Evolutionary conservation across 2,113 vertebrate species (phyloP).

Genomic region (Lepus timidus): DNA sequence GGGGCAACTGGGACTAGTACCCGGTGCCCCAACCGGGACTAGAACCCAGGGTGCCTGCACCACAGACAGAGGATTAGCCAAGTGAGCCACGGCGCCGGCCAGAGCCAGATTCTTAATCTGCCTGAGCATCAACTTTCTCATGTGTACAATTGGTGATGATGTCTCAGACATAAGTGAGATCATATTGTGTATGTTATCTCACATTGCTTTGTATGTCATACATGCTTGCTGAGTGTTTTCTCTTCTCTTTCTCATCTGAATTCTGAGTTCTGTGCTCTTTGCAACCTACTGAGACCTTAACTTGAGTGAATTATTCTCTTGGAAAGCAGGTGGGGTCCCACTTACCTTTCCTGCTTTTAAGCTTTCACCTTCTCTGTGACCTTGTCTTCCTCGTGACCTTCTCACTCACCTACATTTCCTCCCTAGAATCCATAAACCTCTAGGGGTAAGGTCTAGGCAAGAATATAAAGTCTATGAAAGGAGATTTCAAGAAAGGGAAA

Average conservation of each 20-base stretch:
- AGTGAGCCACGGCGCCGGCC: too few species aligned
- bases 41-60: too few species aligned
- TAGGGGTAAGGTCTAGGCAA: neutral
- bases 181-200: neutral
- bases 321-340: neutral
- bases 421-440: neutral
- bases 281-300: neutral
- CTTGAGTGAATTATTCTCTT: neutral
- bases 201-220: neutral
- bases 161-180: neutral
- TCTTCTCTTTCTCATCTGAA: neutral
- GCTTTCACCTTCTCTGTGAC: neutral
- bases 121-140: slow-evolving; percentile 7
- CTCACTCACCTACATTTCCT: neutral
- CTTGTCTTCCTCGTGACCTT: neutral
- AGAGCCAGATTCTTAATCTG: neutral
- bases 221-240: neutral
- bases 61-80: too few species aligned
- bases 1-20: too few species aligned
- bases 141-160: neutral
- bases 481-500: neutral
- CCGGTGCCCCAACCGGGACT: too few species aligned
- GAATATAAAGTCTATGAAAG: neutral
- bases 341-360: neutral
- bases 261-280: neutral